phyloP scores from a whole-genome alignment of 2,888 invertebrate species.

The Buathra laborator region DNA sequence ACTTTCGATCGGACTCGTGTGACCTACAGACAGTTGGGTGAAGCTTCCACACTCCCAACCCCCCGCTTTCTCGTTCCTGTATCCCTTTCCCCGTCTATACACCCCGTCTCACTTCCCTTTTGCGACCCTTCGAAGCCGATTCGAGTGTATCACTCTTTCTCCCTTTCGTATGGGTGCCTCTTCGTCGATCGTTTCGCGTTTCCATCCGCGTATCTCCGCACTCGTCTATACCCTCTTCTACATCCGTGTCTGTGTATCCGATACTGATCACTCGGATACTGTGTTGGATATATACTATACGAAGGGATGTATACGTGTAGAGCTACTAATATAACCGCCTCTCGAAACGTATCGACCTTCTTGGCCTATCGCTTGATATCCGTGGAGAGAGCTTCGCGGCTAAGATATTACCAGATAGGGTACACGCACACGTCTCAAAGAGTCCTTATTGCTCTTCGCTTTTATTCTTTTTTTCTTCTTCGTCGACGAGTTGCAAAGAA shows the following conservation, averaged over 20 bases:
- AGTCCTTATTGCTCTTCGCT: conserved; percentile 3
- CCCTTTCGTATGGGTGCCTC: not conserved
- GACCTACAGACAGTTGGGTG: conserved; percentile 50
- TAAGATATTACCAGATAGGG: conserved; percentile 43
- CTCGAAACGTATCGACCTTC: conserved; percentile 51
- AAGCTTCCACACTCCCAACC: conserved; percentile 8
- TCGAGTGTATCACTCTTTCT: conserved; percentile 9
- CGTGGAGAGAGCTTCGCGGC: conserved; percentile 12
- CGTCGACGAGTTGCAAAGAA: not conserved
- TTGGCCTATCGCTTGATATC: conserved; percentile 50
- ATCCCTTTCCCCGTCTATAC: conserved; percentile 9
- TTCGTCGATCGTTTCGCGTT: conserved; percentile 50
- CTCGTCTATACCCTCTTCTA: conserved; percentile 23
- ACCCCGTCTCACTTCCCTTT: conserved; percentile 19
- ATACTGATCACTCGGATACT: conserved; percentile 29
- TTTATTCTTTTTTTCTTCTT: not conserved
- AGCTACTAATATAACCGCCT: conserved; percentile 35
- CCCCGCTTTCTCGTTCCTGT: conserved; percentile 25
- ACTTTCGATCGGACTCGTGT: conserved; percentile 56
- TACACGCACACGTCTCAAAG: conserved; percentile 36
- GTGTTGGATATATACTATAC: not conserved
- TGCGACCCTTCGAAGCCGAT: conserved; percentile 20
- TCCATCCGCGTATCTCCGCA: conserved; percentile 41
- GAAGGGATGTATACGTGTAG: conserved; percentile 5
- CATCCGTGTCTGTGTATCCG: conserved; percentile 30